Conservation (phyloP, 2,888 invertebrate species). For the Eupeodes luniger region DNA sequence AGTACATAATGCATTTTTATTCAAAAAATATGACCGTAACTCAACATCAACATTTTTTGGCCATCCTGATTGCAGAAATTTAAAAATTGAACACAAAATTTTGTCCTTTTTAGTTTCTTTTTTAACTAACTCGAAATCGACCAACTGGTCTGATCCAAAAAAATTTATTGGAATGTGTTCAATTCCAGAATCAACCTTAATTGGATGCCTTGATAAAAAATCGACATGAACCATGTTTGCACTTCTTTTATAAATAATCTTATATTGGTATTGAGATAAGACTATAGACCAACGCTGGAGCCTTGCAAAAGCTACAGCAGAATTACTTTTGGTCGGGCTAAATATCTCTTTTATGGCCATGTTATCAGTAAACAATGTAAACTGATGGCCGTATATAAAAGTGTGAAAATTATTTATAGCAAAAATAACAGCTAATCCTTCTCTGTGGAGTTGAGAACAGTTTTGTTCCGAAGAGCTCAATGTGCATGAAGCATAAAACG, state of each 20-base stretch:
- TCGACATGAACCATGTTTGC: neutral
- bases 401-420: neutral
- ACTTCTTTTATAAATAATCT: neutral
- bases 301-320: conserved; percentile 1
- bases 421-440: conserved; percentile 1
- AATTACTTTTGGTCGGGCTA: conserved; percentile 2
- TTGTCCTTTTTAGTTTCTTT: neutral
- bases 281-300: conserved; percentile 6
- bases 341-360: conserved; percentile 43
- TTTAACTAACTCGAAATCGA: neutral
- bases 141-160: neutral
- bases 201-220: neutral
- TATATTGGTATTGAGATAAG: conserved; percentile 17
- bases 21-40: no score
- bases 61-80: no score
- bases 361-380: neutral
- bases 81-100: no score
- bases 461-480: neutral
- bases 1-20: no score
- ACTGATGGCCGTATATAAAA: neutral
- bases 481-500: conserved; percentile 15
- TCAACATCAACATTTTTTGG: no score
- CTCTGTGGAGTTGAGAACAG: neutral
- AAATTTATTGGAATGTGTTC: neutral
- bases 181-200: neutral